Conservation (phyloP, 2,113 vertebrate genomes). For the Sinosuthora webbiana region DNA sequence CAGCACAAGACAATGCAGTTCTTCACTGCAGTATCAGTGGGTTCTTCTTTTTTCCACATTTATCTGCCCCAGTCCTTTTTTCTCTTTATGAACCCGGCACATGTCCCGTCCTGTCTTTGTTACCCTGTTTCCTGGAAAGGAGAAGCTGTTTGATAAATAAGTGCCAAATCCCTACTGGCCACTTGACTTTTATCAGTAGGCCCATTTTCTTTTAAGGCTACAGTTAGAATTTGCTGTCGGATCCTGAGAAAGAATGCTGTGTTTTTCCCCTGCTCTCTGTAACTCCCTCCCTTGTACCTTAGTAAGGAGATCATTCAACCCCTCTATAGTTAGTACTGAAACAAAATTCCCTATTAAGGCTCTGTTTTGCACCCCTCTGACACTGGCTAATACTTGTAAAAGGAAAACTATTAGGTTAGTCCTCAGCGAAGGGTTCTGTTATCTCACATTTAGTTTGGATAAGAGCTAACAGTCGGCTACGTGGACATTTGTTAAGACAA, state of each 20-base stretch:
- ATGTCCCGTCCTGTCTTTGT: neutral
- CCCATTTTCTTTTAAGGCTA: neutral
- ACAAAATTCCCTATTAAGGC: constrained; percentile 13
- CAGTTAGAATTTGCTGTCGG: neutral
- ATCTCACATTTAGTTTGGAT: constrained; percentile 5
- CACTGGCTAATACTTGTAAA: neutral
- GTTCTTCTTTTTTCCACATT: neutral
- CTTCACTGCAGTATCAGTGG: neutral
- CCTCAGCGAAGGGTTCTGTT: neutral
- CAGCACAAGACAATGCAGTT: neutral
- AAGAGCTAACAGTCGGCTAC: neutral
- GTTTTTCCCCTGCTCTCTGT: neutral
- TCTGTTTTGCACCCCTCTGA: neutral
- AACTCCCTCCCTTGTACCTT: neutral
- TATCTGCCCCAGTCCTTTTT: neutral
- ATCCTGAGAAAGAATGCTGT: neutral
- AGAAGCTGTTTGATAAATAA: neutral
- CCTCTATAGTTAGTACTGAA: neutral
- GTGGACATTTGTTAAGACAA: neutral
- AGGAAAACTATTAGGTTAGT: neutral
- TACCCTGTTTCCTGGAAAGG: neutral
- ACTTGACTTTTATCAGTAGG: neutral
- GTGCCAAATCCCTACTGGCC: neutral
- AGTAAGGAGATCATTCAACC: neutral
- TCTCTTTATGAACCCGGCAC: neutral